Conservation (phyloP, 2,797 vertebrate species). For the Diglossa cyanea region DNA sequence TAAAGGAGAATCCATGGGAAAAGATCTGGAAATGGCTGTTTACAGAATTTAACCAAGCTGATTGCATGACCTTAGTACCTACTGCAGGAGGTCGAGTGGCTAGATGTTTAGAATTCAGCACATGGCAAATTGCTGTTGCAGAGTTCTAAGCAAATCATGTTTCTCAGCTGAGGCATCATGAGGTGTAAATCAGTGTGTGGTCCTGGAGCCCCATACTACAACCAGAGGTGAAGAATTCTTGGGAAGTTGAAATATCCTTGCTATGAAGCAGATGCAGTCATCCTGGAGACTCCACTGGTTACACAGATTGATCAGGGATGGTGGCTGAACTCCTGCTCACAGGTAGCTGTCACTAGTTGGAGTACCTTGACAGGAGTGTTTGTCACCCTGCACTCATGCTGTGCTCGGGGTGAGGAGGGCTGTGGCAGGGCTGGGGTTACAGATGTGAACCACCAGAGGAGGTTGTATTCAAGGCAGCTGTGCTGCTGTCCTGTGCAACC, state of each 20-base stretch:
- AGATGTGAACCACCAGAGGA: neutral
- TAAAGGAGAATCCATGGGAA: neutral
- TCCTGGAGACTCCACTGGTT: neutral
- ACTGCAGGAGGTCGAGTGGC: neutral
- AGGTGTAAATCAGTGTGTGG: neutral
- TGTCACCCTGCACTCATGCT: neutral
- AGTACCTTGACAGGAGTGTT: neutral
- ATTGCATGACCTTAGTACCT: neutral
- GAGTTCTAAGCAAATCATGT: neutral
- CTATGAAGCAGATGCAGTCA: neutral
- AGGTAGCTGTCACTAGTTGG: neutral
- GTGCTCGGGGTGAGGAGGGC: neutral
- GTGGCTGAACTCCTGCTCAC: neutral
- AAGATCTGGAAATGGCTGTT: neutral
- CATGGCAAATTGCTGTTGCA: neutral
- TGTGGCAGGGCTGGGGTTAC: neutral
- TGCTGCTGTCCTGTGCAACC: neutral
- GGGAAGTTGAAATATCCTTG: neutral
- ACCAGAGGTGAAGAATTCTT: neutral
- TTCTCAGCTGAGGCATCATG: neutral
- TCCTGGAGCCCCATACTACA: neutral
- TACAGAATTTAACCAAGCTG: neutral
- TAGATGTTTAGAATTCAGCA: neutral
- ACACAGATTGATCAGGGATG: accelerated
- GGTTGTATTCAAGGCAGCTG: neutral